Conservation (phyloP, 2,797 vertebrate genomes). For the Mus minutoides region DNA sequence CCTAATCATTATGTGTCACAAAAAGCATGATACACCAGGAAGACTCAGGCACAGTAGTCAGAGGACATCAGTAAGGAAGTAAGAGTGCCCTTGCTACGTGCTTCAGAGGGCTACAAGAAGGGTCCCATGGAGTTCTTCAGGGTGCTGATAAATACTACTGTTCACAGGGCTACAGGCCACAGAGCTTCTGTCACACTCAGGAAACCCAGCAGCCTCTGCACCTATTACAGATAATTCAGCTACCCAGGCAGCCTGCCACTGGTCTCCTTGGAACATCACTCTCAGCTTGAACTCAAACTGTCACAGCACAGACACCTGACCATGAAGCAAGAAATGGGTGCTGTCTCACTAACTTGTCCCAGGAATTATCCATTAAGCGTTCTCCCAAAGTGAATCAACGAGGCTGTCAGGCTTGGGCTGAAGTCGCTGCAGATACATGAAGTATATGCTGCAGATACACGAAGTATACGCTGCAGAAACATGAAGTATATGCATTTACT, state of each 20-base stretch:
- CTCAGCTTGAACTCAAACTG: neutral
- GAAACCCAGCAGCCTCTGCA: neutral
- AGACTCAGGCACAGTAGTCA: neutral
- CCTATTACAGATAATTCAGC: neutral
- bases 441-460: neutral
- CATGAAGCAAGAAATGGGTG: neutral
- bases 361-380: neutral
- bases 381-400: neutral
- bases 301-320: neutral
- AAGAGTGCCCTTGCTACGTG: neutral
- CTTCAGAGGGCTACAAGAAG: neutral
- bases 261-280: neutral
- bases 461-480: neutral
- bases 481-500: neutral
- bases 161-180: neutral
- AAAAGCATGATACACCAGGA: neutral
- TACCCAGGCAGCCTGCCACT: neutral
- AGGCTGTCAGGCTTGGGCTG: neutral
- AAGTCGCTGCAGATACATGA: neutral
- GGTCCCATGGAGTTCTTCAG: neutral
- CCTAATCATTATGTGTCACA: neutral
- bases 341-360: neutral
- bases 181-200: slow-evolving; percentile 9
- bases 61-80: neutral
- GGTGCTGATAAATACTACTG: neutral